A percentile compares a stretch with the other conserved stretches of the same genome.
Evolutionary conservation across 2,113 vertebrate species (phyloP).

Genomic region (Morone chrysops): DNA sequence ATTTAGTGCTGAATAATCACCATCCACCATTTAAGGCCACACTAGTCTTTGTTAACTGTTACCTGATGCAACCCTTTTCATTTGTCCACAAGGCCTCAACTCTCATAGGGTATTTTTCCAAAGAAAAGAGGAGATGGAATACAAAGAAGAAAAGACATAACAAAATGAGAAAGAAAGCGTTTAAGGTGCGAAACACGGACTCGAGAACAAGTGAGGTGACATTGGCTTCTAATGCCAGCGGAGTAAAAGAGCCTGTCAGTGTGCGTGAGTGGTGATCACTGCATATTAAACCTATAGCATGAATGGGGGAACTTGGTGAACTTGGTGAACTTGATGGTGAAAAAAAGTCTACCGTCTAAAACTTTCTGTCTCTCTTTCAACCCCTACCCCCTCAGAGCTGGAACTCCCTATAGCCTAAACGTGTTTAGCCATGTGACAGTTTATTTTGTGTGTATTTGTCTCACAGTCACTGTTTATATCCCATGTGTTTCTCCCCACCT

Average conservation of each 20-base stretch:
- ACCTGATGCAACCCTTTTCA: slow-evolving; percentile 22
- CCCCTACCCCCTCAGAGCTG: not conserved
- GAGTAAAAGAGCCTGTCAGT: slow-evolving; percentile 28
- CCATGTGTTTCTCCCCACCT: slow-evolving; percentile 73
- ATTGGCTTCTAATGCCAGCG: slow-evolving; percentile 26
- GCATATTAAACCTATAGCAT: slow-evolving; percentile 37
- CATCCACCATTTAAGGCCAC: slow-evolving; percentile 14
- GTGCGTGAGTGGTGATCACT: slow-evolving; percentile 20
- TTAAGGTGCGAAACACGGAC: slow-evolving; percentile 45
- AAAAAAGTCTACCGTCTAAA: not conserved
- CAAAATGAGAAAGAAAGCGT: slow-evolving; percentile 24
- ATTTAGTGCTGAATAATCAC: slow-evolving; percentile 48
- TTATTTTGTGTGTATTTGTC: slow-evolving; percentile 42
- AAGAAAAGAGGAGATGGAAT: slow-evolving; percentile 7
- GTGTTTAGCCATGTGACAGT: slow-evolving; percentile 29
- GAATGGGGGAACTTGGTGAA: slow-evolving; percentile 28
- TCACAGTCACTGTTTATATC: slow-evolving; percentile 58
- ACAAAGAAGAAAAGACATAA: slow-evolving; percentile 22
- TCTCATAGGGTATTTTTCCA: slow-evolving; percentile 16
- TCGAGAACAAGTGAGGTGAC: slow-evolving; percentile 23
- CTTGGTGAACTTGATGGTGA: slow-evolving; percentile 17
- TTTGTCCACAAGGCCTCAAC: slow-evolving; percentile 11
- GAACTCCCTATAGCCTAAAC: not conserved
- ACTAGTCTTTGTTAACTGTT: slow-evolving; percentile 35
- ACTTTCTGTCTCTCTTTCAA: slow-evolving; percentile 7